Percentiles rank a stretch among this genome's conserved stretches.
Evolutionary conservation across 1,140 invertebrate genomes (phyloP).

Genomic region (Conus ventricosus): DNA sequence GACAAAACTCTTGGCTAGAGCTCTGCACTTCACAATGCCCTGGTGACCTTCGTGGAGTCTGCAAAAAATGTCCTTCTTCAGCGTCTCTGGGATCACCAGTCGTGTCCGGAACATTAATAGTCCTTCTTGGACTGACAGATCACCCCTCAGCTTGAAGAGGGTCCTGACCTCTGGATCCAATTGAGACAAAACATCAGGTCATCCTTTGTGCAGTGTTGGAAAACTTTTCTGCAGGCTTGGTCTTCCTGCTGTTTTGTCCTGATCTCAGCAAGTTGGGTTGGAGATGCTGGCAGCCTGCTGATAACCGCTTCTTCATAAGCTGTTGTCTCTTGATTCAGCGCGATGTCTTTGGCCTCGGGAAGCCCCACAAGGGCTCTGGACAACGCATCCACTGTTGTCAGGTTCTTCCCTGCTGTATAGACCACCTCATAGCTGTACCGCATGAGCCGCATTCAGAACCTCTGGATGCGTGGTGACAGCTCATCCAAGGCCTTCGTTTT

Average conservation of each 20-base stretch:
- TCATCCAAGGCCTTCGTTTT: no score
- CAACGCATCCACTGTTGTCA: no score
- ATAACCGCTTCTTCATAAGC: not conserved
- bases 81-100: constrained; percentile 3
- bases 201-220: not conserved
- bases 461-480: no score
- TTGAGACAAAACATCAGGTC: not conserved
- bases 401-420: no score
- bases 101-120: not conserved
- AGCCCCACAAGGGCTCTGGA: no score
- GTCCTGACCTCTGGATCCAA: not conserved
- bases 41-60: not conserved
- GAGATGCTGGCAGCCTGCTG: not conserved
- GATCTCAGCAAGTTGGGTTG: not conserved
- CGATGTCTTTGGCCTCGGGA: not conserved
- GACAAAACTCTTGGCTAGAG: not conserved
- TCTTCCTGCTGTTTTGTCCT: not conserved
- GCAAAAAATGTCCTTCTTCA: not conserved
- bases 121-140: not conserved
- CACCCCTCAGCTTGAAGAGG: not conserved
- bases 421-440: no score
- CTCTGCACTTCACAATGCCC: not conserved
- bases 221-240: not conserved
- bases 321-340: not conserved
- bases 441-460: no score